phyloP scores from a whole-genome alignment of 2,888 invertebrate species.

The Phymatocera aterrima region DNA sequence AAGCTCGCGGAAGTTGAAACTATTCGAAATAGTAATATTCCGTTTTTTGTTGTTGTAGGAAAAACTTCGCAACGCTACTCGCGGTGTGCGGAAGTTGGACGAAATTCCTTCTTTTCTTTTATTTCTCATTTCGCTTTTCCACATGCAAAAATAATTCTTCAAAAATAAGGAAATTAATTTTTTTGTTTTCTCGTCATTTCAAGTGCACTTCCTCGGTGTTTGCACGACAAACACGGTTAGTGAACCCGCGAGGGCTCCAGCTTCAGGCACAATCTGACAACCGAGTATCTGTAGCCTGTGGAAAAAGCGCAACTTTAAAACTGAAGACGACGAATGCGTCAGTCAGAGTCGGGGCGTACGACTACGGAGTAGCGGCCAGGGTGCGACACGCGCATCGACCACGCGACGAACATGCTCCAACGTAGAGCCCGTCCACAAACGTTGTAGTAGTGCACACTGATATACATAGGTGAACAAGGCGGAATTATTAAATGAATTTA shows the following conservation, averaged over 20 bases:
- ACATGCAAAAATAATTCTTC: not conserved
- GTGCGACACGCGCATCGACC: conserved; percentile 44
- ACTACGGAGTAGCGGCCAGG: not conserved
- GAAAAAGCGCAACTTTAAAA: not conserved
- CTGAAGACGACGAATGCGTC: conserved; percentile 25
- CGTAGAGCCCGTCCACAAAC: conserved; percentile 7
- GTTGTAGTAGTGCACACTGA: conserved; percentile 1
- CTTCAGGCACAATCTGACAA: conserved; percentile 5
- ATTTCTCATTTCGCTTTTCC: not conserved
- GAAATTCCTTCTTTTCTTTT: not conserved
- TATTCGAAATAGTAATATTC: too few relatives aligned
- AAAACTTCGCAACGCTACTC: too few relatives aligned
- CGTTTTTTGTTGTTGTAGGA: too few relatives aligned
- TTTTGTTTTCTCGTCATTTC: not conserved
- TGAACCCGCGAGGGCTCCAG: not conserved
- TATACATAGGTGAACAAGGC: too few relatives aligned
- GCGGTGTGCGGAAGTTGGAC: too few relatives aligned
- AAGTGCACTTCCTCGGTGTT: not conserved
- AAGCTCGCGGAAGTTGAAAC: too few relatives aligned
- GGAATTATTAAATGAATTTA: conserved; percentile 3
- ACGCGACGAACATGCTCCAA: conserved; percentile 45
- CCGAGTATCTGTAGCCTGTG: conserved; percentile 24
- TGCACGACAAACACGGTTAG: not conserved
- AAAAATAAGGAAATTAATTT: not conserved
- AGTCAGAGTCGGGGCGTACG: conserved; percentile 29